These are phyloP conservation scores for human (Homo sapiens) DNA, from an alignment of 2,113 vertebrate genomes.

Conservation along the genomic window DNA sequence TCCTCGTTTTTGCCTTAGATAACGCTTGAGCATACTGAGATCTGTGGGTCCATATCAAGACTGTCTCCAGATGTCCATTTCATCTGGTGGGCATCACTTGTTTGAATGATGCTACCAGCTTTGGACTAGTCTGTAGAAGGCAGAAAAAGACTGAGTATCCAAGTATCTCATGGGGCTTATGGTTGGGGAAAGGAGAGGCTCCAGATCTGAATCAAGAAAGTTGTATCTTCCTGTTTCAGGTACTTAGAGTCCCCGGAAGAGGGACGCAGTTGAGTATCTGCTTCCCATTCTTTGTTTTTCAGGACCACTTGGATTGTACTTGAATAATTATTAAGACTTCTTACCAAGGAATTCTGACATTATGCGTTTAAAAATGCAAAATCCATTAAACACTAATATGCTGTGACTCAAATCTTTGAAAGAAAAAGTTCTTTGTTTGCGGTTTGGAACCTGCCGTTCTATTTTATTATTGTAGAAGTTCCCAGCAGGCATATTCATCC, in stretches of 20 bases:
- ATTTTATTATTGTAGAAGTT: constrained; percentile 62
- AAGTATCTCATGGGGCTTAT: accelerated
- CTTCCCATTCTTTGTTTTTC: constrained; percentile 1
- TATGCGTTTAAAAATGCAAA: constrained; percentile 58
- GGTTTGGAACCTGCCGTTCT: constrained; percentile 54
- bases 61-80: neutral
- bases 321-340: constrained; percentile 50
- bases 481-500: constrained; percentile 61
- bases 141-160: neutral
- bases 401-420: constrained; percentile 61
- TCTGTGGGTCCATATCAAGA: neutral
- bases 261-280: neutral
- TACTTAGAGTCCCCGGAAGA: neutral
- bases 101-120: neutral
- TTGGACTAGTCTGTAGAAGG: neutral
- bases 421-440: constrained; percentile 65
- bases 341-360: constrained; percentile 53
- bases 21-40: neutral
- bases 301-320: constrained; percentile 6
- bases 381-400: constrained; percentile 59
- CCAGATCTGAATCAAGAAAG: neutral
- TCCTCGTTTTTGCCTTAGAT: neutral
- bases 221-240: neutral
- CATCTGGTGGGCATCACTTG: neutral
- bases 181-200: neutral